Base-by-base conservation (phyloP, 2,113 vertebrate genomes). In the Oryzias celebensis region DNA sequence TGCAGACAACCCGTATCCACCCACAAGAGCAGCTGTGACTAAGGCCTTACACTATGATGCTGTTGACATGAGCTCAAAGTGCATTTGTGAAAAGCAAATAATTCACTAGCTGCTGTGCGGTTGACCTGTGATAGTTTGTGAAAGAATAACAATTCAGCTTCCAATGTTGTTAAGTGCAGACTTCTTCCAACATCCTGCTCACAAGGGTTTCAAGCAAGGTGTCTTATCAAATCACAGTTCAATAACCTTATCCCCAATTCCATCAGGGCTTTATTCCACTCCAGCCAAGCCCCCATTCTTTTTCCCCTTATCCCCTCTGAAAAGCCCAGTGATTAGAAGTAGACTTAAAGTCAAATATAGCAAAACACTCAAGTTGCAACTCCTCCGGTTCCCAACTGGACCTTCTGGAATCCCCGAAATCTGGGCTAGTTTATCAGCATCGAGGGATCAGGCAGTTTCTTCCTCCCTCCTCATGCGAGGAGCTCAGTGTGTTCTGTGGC, bases 251-350 rank as follows among this genome's bases (percentile, higher is more conserved):
- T 87, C 86, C 45, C 10, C 28, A 16, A 17, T 58, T 74, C 80
- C 66, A 86, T 84, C 85, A 24, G 46, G 18, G 66, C 47, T 78
- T 73, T 74, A 76, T 85, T 85, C 77, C 69, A 68, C 66, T 69
- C 67, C 79, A 71, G 77, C 55, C 75, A 56, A 85, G 70, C 71
- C 56, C 24, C 73, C 56, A 67, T 83, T 83, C 75, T 80, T 59
- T 56, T 69, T 46, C 58, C 47, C 73, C 48, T 83, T 77, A 82
- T 87, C 85, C 83, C 61, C 5, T 65, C 59, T 80, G 71, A 85
- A 89, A 87, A 70, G 80, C 80, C 47, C 68, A 74, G 85, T 88
- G 81, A 88, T 88, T 86, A 89, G 76, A 87, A 73, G 78, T 80
- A 43, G 82, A 81, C 77, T 85, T 83, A 78, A 80, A 78, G 83